Evolutionary conservation across 2,113 vertebrate species (phyloP).

Genomic region (Nestor notabilis): DNA sequence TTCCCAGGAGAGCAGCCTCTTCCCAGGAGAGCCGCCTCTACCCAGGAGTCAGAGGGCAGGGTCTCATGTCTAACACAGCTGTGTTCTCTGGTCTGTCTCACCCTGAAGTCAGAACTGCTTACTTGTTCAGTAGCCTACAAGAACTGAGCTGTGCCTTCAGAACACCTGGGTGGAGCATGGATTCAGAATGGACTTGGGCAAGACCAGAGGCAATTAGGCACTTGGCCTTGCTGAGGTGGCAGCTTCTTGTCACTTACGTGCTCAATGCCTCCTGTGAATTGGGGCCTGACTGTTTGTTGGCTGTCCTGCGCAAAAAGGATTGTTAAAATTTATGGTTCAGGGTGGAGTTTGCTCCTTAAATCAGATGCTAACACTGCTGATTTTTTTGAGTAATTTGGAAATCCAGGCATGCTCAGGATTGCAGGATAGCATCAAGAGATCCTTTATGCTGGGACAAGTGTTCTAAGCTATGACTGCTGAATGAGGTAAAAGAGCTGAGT

Average conservation of each 20-base stretch:
- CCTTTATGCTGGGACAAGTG: neutral
- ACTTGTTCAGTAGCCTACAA: neutral
- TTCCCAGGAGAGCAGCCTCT: neutral
- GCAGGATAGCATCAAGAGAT: neutral
- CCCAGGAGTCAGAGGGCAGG: neutral
- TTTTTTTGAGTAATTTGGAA: neutral
- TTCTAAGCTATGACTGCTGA: neutral
- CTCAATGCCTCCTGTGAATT: neutral
- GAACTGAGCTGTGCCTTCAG: neutral
- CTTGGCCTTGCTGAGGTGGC: neutral
- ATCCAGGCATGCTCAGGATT: neutral
- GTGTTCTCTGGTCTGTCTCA: neutral
- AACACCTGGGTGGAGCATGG: neutral
- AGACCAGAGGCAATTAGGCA: neutral
- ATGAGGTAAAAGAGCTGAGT: neutral
- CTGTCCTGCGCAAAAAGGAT: neutral
- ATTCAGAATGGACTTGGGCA: neutral
- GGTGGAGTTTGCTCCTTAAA: neutral
- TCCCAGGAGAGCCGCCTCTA: neutral
- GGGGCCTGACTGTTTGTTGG: neutral
- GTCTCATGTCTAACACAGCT: fast-evolving
- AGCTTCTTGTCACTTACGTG: fast-evolving
- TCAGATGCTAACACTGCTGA: neutral
- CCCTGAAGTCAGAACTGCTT: neutral
- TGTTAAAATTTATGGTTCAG: neutral